Conservation (phyloP, 2,113 vertebrate species). For the Tyto alba region DNA sequence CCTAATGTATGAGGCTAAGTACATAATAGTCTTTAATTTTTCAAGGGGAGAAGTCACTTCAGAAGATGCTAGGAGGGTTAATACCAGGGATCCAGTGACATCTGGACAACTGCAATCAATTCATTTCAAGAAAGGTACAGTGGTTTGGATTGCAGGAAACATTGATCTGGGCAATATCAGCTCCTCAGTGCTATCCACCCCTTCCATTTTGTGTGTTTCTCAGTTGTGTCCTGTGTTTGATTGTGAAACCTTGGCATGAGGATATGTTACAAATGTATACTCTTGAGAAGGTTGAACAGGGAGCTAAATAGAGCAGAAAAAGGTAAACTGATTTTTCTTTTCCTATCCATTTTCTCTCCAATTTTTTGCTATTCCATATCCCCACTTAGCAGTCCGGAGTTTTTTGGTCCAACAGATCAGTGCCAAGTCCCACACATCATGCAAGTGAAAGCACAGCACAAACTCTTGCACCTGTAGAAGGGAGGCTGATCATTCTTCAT, state of each 20-base stretch:
- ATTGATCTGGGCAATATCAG: neutral
- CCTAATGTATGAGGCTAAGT: neutral
- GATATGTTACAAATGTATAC: neutral
- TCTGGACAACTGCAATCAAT: neutral
- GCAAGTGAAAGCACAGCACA: neutral
- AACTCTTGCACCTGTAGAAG: neutral
- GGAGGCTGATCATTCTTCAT: neutral
- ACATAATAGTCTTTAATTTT: neutral
- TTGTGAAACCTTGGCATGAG: neutral
- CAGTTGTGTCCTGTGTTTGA: neutral
- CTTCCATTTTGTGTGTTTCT: neutral
- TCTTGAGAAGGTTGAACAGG: neutral
- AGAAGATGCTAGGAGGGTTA: neutral
- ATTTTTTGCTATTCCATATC: neutral
- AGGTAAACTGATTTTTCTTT: neutral
- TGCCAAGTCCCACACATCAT: neutral
- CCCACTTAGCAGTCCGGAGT: neutral
- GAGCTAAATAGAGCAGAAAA: neutral
- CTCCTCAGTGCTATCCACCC: neutral
- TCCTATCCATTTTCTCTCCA: neutral
- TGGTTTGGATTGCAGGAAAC: neutral
- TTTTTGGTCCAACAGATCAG: neutral
- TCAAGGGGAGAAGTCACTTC: neutral
- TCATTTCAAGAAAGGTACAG: neutral
- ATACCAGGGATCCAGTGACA: neutral